Conservation (phyloP, 2,113 vertebrate genomes). For the Psophia crepitans region DNA sequence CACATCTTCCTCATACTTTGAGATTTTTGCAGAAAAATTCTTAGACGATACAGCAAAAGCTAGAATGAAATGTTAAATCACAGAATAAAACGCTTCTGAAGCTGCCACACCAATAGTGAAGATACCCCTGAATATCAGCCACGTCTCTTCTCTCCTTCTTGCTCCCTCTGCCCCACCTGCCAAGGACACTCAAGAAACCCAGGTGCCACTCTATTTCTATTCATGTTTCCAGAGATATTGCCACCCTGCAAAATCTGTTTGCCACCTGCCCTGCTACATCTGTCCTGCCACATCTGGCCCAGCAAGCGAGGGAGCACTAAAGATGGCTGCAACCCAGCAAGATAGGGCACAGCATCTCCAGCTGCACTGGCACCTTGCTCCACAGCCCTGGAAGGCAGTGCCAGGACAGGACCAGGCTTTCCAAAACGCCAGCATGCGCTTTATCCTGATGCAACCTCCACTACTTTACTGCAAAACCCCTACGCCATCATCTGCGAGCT, state of each 20-base stretch:
- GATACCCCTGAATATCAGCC: not conserved
- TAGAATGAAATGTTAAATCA: not conserved
- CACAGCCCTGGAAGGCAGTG: not conserved
- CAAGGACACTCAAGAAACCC: not conserved
- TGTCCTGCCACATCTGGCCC: not conserved
- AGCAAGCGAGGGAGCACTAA: not conserved
- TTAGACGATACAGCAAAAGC: conserved; percentile 9
- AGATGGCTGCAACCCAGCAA: not conserved
- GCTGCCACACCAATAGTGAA: not conserved
- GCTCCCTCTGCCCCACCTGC: not conserved
- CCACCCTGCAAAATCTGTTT: not conserved
- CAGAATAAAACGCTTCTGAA: not conserved
- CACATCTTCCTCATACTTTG: not conserved
- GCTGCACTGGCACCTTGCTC: not conserved
- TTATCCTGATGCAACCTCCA: not conserved
- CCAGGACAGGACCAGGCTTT: not conserved
- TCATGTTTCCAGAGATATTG: fast-evolving
- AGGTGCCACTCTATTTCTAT: not conserved
- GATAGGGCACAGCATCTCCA: not conserved
- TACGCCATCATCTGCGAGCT: not conserved
- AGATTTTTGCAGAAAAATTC: not conserved
- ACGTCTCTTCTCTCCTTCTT: not conserved
- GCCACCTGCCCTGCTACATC: not conserved
- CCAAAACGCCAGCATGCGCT: not conserved
- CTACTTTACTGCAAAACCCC: not conserved